phyloP scores from a whole-genome alignment of 2,113 vertebrate species.

The Ursus arctos region DNA sequence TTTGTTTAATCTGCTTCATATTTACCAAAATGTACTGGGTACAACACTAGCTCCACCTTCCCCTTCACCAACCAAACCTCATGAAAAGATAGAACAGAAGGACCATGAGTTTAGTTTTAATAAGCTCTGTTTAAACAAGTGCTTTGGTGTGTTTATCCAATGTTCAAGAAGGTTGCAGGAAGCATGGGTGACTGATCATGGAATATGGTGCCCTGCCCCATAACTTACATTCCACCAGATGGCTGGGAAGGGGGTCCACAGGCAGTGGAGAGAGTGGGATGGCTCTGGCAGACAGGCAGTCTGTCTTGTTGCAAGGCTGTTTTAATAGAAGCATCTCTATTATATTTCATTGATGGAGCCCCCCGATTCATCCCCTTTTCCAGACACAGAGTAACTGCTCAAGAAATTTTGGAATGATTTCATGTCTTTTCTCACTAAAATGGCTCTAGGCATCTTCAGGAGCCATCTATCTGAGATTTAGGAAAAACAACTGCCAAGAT shows the following conservation, averaged over 20 bases:
- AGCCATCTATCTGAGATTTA: background rate
- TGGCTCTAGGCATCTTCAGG: background rate
- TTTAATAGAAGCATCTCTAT: background rate
- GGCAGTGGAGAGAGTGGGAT: background rate
- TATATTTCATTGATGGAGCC: background rate
- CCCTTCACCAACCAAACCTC: background rate
- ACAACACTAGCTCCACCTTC: background rate
- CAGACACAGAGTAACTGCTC: background rate
- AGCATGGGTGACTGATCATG: conserved; percentile 70
- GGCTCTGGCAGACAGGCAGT: background rate
- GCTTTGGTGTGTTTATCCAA: conserved; percentile 67
- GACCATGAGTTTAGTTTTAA: background rate
- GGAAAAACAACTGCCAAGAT: background rate
- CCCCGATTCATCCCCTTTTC: background rate
- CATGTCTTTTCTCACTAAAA: background rate
- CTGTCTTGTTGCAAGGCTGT: background rate
- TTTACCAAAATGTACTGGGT: background rate
- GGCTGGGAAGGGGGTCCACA: background rate
- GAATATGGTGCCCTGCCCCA: background rate
- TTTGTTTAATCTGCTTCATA: conserved; percentile 44
- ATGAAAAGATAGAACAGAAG: background rate
- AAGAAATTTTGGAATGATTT: background rate
- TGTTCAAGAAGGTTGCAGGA: conserved; percentile 68
- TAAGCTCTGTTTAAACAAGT: conserved; percentile 77
- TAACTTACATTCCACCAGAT: conserved; percentile 54